These are phyloP conservation scores for Acrobasis repandana DNA, from an alignment of 2,888 invertebrate species.

Conservation along the genomic window DNA sequence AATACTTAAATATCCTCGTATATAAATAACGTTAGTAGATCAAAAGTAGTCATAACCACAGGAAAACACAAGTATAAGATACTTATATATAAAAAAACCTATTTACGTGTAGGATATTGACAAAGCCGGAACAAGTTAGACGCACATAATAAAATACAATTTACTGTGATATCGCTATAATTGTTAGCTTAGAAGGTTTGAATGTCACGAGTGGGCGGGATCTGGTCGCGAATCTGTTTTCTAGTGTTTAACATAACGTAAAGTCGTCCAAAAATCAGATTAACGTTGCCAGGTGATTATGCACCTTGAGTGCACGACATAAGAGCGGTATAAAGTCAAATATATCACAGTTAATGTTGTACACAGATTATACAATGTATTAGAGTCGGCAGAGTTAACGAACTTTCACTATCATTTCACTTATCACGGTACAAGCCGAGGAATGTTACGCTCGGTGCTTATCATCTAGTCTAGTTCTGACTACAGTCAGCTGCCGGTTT, in stretches of 20 bases:
- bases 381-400: conserved; percentile 15
- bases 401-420: conserved; percentile 23
- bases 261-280: too few relatives aligned
- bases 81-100: too few relatives aligned
- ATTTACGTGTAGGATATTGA: neutral
- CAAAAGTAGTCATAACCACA: too few relatives aligned
- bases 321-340: too few relatives aligned
- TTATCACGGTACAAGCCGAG: neutral
- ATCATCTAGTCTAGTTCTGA: conserved; percentile 7
- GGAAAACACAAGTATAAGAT: too few relatives aligned
- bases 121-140: neutral
- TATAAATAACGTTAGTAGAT: too few relatives aligned
- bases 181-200: neutral
- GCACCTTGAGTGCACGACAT: too few relatives aligned
- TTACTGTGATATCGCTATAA: neutral
- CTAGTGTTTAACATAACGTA: conserved; percentile 16
- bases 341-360: conserved; percentile 1
- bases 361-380: neutral
- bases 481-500: neutral
- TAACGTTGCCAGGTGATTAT: too few relatives aligned
- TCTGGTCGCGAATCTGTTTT: conserved; percentile 8
- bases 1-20: too few relatives aligned
- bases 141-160: neutral
- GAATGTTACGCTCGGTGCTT: conserved; percentile 10
- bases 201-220: conserved; percentile 17